Base-by-base conservation (phyloP, 2,888 invertebrate genomes). In the Lasioglossum figueresi region DNA sequence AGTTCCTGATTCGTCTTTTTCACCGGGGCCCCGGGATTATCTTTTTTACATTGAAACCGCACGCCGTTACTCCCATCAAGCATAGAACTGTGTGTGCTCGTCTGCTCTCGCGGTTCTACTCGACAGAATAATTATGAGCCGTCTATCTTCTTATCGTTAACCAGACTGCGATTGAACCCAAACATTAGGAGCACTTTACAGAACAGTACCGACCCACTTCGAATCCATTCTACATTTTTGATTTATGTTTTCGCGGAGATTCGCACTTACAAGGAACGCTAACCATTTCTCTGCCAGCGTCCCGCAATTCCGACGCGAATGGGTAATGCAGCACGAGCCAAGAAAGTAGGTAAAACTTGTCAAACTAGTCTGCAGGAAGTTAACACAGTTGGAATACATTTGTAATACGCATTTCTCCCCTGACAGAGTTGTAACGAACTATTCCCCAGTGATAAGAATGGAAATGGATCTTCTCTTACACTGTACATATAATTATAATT, bases 1-100 rank as follows among this genome's bases (percentile, higher is more conserved):
- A 71, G 40, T 71, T 34, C 14, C 23, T 70, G 70, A 34, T 37
- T 70, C 66, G 70, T 70, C 70, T 43, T 73, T 43, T 45, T 73
- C 73, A 63, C 63, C 63, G 63, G 16, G 52, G n/a, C 52, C n/a
- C n/a, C n/a, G 31, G 27, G 31, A 63, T 63, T 31, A 63, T 63
- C 63, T 63, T 63, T 31, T 63, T 63, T 63, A 31, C 63, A 31
- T 27, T 27, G 1, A 31, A 27, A 63, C 63, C 27, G 0, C 63
- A 0, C 63, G 59, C 27, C 27, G 27, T 14, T 14, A 14, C 27
- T 59, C 27, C 59, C 59, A 31, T 27, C 63, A 63, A 31, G 2
- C 1, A 31, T 31, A 31, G 31, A 16, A 31, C 27, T 2, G 3
- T n/a, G 52, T 52, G 52, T 31, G 2, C 63, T 6, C 6, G 16